Conservation (phyloP, 2,888 invertebrate genomes). For the Ormyrus pomaceus region DNA sequence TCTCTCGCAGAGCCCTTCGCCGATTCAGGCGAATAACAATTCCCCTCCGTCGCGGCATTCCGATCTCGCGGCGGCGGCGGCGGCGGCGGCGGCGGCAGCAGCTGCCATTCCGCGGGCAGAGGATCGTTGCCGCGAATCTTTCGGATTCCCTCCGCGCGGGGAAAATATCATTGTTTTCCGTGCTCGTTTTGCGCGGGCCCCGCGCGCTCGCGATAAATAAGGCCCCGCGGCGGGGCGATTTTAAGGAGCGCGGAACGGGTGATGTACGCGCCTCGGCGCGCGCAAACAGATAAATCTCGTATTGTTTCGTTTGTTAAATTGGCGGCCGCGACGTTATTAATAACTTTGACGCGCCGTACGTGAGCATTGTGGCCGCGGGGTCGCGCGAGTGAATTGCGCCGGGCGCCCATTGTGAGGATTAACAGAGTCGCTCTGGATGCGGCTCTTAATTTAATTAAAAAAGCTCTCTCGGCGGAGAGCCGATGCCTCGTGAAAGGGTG, state of each 20-base stretch:
- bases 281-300: conserved; percentile 48
- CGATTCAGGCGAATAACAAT: neutral
- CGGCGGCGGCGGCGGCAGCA: neutral
- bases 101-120: neutral
- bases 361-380: neutral
- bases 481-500: no score
- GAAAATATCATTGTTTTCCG: conserved; percentile 39
- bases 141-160: neutral
- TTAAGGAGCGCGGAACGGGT: conserved; percentile 18
- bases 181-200: conserved; percentile 5
- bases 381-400: conserved; percentile 5
- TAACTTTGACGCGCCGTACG: conserved; percentile 20
- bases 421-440: neutral
- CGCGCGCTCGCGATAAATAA: conserved; percentile 36
- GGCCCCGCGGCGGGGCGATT: neutral
- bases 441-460: conserved; percentile 43
- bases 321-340: conserved; percentile 43
- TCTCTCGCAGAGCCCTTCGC: neutral
- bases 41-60: neutral
- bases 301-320: conserved; percentile 48
- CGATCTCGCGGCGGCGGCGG: no score
- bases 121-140: neutral
- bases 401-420: neutral
- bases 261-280: conserved; percentile 5
- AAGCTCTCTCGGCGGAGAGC: neutral